Percentiles rank a stretch among this genome's conserved stretches.
Evolutionary conservation across 2,113 vertebrate species (phyloP).

Genomic region (Zosterops hypoxanthus): DNA sequence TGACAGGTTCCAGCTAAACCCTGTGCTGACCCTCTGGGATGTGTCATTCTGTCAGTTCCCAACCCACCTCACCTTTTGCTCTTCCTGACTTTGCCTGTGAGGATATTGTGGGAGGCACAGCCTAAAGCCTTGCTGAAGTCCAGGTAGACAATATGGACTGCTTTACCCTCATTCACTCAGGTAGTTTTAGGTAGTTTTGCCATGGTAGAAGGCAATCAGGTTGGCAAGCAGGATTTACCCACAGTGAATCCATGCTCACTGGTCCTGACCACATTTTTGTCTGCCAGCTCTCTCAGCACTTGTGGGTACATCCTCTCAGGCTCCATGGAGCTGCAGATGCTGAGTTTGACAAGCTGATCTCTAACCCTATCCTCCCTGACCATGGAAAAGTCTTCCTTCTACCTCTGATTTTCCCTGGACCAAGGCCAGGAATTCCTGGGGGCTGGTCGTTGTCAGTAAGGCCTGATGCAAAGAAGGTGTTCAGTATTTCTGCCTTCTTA

Average conservation of each 20-base stretch:
- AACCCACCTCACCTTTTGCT: background rate
- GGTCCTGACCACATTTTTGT: background rate
- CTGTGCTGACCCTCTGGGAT: background rate
- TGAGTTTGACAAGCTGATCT: fast-evolving
- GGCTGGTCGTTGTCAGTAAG: background rate
- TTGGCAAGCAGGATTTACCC: background rate
- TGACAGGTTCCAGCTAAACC: background rate
- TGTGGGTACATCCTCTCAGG: fast-evolving
- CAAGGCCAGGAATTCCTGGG: background rate
- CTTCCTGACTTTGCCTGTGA: background rate
- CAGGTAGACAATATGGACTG: background rate
- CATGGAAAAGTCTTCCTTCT: fast-evolving
- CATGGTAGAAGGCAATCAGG: background rate
- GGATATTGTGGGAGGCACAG: background rate
- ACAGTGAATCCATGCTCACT: background rate
- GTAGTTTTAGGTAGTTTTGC: background rate
- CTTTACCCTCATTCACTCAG: background rate
- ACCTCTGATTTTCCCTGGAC: background rate
- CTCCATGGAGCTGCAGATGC: background rate
- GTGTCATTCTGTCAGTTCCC: background rate
- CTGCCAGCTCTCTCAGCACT: background rate
- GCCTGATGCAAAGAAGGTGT: background rate
- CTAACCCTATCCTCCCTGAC: background rate
- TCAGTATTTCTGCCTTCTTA: background rate
- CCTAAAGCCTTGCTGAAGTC: background rate